These are phyloP conservation scores for Antennarius striatus DNA, from an alignment of 2,113 vertebrate genomes.

Conservation along the genomic window DNA sequence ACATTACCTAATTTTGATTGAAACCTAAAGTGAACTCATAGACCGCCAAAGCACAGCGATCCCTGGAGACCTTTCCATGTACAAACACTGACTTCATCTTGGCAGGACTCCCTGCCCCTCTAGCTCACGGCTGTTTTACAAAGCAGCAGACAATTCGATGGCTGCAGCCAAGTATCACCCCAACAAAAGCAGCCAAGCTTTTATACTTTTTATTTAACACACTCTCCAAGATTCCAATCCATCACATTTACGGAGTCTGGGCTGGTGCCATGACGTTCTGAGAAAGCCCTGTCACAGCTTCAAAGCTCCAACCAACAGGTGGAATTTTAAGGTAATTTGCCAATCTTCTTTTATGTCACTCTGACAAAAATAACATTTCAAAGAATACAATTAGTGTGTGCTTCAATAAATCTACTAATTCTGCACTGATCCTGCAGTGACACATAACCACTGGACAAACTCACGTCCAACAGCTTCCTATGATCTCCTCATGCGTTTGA, in stretches of 20 bases:
- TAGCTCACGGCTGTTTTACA: conserved; percentile 38
- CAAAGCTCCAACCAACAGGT: conserved; percentile 34
- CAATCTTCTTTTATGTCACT: conserved; percentile 21
- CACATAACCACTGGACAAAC: conserved; percentile 1
- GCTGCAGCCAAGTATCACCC: conserved; percentile 53
- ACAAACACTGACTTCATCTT: conserved; percentile 61
- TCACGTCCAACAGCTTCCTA: neutral
- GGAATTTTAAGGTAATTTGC: conserved; percentile 46
- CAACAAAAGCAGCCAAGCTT: conserved; percentile 15
- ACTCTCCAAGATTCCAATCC: conserved; percentile 45
- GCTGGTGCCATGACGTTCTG: conserved; percentile 22
- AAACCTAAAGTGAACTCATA: conserved; percentile 59
- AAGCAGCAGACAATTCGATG: conserved; percentile 43
- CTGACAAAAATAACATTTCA: conserved; percentile 29
- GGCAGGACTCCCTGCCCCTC: conserved; percentile 54
- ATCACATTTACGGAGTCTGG: conserved; percentile 58
- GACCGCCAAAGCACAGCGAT: conserved; percentile 61
- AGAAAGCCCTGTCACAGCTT: conserved; percentile 27
- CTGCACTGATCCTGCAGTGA: conserved; percentile 10
- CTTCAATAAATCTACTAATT: conserved; percentile 14
- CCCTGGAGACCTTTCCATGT: conserved; percentile 29
- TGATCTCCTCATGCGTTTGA: conserved; percentile 10
- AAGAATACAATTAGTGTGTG: conserved; percentile 18
- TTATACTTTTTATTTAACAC: conserved; percentile 15
- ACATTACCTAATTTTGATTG: conserved; percentile 58